These are phyloP conservation scores for Echinometra lucunter DNA, from an alignment of 53 echinoderm and acorn worm species.

Conservation along the genomic window DNA sequence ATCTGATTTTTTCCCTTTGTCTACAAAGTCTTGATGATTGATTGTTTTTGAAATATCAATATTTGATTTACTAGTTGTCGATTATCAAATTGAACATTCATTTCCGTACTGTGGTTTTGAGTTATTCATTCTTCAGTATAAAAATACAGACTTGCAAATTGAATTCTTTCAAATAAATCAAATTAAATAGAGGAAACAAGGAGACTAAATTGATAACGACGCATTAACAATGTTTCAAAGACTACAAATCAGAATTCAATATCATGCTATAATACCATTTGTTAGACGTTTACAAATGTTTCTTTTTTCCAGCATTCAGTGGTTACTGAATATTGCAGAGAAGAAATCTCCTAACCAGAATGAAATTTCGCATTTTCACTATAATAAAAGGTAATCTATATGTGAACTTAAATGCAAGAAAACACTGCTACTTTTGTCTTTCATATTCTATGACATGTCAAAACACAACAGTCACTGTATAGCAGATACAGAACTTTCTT, in stretches of 20 bases:
- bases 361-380: neutral
- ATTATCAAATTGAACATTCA: too few relatives aligned
- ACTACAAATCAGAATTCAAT: neutral
- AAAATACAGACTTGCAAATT: neutral
- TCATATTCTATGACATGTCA: neutral
- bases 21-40: neutral
- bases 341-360: neutral
- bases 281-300: neutral
- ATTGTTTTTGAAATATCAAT: too few relatives aligned
- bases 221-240: neutral
- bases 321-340: neutral
- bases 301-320: neutral
- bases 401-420: neutral
- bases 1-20: too few relatives aligned
- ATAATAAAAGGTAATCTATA: neutral
- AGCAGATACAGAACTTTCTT: neutral
- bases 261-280: neutral
- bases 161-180: neutral
- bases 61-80: too few relatives aligned
- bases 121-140: neutral
- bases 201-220: neutral
- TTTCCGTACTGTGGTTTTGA: neutral
- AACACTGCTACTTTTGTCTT: neutral
- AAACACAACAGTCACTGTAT: neutral
- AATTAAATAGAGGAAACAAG: neutral